A percentile compares a stretch with the other conserved stretches of the same genome.
Conservation (phyloP, 1,140 invertebrate species). For the Panagrolaimus sp. region DNA sequence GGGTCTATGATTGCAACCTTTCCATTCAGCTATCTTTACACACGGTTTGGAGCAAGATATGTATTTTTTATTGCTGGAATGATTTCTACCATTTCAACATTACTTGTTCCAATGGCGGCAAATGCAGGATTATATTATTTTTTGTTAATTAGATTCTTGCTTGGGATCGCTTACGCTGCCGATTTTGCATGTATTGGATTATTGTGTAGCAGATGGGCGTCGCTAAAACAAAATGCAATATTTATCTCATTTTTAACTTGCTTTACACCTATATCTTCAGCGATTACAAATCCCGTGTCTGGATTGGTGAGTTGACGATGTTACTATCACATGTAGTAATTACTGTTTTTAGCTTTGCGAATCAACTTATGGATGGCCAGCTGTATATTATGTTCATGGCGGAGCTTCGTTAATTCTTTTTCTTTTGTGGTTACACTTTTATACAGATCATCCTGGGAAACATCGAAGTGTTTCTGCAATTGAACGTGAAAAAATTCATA, state of each 20-base stretch:
- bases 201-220: conserved; percentile 33
- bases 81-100: conserved; percentile 35
- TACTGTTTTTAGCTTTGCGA: conserved; percentile 18
- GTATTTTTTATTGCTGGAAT: conserved; percentile 38
- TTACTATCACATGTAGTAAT: too few relatives aligned
- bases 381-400: conserved; percentile 22
- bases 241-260: conserved; percentile 38
- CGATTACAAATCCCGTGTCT: conserved; percentile 30
- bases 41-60: conserved; percentile 34
- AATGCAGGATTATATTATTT: too few relatives aligned
- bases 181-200: conserved; percentile 43
- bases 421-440: conserved; percentile 17
- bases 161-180: conserved; percentile 23
- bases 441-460: conserved; percentile 19
- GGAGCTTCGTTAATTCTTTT: conserved; percentile 12
- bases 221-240: conserved; percentile 38
- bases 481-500: conserved; percentile 18
- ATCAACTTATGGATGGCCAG: conserved; percentile 20
- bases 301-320: conserved; percentile 20
- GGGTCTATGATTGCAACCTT: conserved; percentile 38
- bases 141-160: background rate
- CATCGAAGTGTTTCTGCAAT: background rate
- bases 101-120: conserved; percentile 34
- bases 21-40: conserved; percentile 38
- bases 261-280: conserved; percentile 30